phyloP scores from a whole-genome alignment of 2,888 invertebrate species.

The Cenopis cana region DNA sequence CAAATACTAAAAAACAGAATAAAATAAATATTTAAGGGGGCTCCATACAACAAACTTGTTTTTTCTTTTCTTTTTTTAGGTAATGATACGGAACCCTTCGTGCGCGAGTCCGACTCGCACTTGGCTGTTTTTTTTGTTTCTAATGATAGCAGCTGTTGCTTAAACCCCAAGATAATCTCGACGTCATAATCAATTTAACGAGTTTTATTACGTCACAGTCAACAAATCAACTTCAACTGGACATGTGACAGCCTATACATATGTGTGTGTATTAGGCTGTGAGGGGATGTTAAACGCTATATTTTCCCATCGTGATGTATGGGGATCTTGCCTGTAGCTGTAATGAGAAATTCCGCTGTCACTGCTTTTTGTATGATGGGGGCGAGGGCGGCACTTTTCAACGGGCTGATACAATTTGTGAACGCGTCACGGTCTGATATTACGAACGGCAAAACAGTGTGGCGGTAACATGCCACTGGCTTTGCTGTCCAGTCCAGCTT shows the following conservation, averaged over 20 bases:
- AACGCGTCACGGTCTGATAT: constrained; percentile 50
- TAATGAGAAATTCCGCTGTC: constrained; percentile 84
- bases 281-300: constrained; percentile 76
- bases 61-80: too few species aligned
- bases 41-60: too few species aligned
- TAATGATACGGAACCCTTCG: too few species aligned
- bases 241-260: constrained; percentile 53
- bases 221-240: constrained; percentile 33
- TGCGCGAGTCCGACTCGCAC: too few species aligned
- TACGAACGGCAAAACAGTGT: constrained; percentile 34
- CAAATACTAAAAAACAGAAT: too few species aligned
- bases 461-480: background rate
- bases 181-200: background rate
- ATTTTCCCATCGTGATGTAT: constrained; percentile 81
- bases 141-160: background rate
- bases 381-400: constrained; percentile 63
- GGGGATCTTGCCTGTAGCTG: constrained; percentile 73
- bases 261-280: constrained; percentile 69
- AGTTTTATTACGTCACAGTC: background rate
- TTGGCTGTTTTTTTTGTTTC: background rate
- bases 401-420: constrained; percentile 59
- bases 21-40: too few species aligned
- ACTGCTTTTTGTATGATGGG: constrained; percentile 74
- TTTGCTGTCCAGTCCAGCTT: background rate
- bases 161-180: background rate